Percentiles rank a stretch among this genome's conserved stretches.
These are phyloP conservation scores for Pampus argenteus DNA, from an alignment of 2,797 vertebrate species.

Conservation along the genomic window DNA sequence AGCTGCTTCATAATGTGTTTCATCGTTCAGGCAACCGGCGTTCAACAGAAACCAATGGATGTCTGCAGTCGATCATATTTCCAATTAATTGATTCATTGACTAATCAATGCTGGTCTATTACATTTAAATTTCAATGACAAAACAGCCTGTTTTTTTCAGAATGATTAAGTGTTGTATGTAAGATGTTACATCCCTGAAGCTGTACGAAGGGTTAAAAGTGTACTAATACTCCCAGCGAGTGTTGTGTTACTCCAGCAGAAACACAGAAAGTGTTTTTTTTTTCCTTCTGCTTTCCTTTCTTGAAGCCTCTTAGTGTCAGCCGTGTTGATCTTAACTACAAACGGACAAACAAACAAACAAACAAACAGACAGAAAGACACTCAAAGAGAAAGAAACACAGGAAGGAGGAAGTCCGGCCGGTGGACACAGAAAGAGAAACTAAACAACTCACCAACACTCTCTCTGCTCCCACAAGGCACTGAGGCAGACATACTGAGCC, in stretches of 20 bases:
- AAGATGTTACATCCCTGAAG: conserved; percentile 65
- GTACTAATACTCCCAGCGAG: conserved; percentile 36
- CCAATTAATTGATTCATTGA: too few relatives aligned
- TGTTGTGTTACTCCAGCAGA: neutral
- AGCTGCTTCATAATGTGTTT: too few relatives aligned
- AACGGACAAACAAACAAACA: conserved; percentile 13
- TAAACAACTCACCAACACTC: conserved; percentile 75
- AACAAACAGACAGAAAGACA: conserved; percentile 8
- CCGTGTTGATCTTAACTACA: neutral
- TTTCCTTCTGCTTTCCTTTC: neutral
- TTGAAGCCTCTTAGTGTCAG: conserved; percentile 17
- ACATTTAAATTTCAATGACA: neutral
- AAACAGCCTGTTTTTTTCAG: neutral
- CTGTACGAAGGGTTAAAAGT: conserved; percentile 41
- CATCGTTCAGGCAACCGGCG: too few relatives aligned
- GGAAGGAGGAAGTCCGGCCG: neutral
- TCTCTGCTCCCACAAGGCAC: conserved; percentile 76
- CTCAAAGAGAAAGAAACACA: neutral
- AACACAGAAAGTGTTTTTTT: conserved; percentile 3
- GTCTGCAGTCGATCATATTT: neutral
- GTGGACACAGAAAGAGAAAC: neutral
- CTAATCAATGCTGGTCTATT: too few relatives aligned
- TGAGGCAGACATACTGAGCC: conserved; percentile 67
- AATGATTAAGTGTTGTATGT: neutral
- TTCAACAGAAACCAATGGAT: neutral